Percentiles rank a stretch among this genome's conserved stretches.
phyloP scores from a whole-genome alignment of 2,888 invertebrate genomes.

The Athalia circularis region DNA sequence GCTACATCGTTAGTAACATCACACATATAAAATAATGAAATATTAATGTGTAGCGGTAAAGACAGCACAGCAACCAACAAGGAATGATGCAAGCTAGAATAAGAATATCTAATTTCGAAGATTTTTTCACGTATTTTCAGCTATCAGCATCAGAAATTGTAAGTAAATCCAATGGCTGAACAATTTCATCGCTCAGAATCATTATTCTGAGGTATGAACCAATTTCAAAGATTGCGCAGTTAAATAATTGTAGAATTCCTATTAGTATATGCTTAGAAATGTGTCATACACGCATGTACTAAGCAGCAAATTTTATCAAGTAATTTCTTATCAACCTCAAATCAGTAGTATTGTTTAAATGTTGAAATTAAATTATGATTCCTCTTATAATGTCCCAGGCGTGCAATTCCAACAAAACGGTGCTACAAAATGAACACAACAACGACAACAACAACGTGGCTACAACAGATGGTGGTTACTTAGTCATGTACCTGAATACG shows the following conservation, averaged over 20 bases:
- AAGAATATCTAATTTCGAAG: conserved; percentile 18
- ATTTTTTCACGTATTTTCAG: conserved; percentile 18
- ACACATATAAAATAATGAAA: conserved; percentile 16
- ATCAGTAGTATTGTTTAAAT: conserved; percentile 18
- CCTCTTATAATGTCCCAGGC: conserved; percentile 42
- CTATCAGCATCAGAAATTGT: neutral
- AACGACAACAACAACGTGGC: conserved; percentile 46
- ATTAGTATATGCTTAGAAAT: neutral
- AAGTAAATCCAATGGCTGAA: neutral
- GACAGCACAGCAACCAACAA: conserved; percentile 42
- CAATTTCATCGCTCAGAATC: neutral
- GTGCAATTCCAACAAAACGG: conserved; percentile 48
- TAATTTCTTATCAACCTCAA: neutral
- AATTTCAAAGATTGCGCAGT: no score
- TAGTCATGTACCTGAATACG: conserved; percentile 80
- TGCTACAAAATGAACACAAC: conserved; percentile 49
- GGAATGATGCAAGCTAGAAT: conserved; percentile 42
- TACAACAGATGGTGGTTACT: conserved; percentile 56
- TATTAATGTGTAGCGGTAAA: conserved; percentile 28
- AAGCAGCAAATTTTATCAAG: conserved; percentile 24
- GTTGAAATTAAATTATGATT: conserved; percentile 32
- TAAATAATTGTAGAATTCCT: no score
- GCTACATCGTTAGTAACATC: conserved; percentile 37
- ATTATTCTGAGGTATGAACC: no score
- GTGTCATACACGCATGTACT: neutral